Evolutionary conservation across 2,113 vertebrate genomes (phyloP).

Genomic region (Conger conger): DNA sequence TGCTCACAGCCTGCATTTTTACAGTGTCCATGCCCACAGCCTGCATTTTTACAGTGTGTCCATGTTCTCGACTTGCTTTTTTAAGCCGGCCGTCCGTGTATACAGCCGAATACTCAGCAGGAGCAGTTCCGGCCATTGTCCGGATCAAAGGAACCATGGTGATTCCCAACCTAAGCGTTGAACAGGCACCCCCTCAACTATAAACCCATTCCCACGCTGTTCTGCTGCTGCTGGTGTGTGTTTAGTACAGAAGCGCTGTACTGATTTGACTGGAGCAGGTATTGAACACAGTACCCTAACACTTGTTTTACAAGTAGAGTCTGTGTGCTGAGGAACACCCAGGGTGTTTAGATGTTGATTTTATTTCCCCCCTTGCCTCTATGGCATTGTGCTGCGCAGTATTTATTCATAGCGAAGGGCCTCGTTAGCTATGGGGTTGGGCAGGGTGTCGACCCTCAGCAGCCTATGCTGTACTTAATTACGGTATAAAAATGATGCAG

Average conservation of each 20-base stretch:
- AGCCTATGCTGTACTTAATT: constrained; percentile 1
- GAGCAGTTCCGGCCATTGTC: background rate
- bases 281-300: background rate
- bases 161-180: background rate
- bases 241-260: background rate
- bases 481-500: constrained; percentile 7
- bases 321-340: background rate
- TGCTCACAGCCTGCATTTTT: background rate
- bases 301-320: background rate
- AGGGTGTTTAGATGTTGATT: background rate
- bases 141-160: background rate
- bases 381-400: background rate
- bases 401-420: background rate
- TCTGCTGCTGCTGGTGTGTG: too few relatives aligned
- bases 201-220: background rate
- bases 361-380: background rate
- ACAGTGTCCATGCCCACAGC: too few relatives aligned
- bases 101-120: background rate
- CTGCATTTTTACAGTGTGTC: too few relatives aligned
- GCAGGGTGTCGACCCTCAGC: background rate
- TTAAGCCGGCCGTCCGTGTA: background rate
- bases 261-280: background rate
- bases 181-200: background rate
- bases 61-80: background rate
- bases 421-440: constrained; percentile 9